Conservation (phyloP, 2,888 invertebrate genomes). For the Eudiplozoon nipponicum region DNA sequence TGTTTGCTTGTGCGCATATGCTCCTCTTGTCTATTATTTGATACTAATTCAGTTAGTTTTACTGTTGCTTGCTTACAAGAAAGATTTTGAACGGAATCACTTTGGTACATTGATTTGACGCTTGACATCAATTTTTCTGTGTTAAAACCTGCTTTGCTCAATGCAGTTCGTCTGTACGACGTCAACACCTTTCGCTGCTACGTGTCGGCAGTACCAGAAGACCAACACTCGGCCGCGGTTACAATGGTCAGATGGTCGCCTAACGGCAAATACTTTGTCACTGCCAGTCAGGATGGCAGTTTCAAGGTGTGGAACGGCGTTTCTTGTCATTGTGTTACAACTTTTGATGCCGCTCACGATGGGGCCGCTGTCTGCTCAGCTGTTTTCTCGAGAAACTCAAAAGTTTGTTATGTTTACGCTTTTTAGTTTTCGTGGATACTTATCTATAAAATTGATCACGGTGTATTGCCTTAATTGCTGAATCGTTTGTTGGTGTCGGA, state of each 20-base stretch:
- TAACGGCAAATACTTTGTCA: conserved; percentile 43
- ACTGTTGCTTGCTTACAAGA: too few species aligned
- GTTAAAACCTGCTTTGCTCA: too few species aligned
- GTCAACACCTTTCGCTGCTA: conserved; percentile 75
- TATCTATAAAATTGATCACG: too few species aligned
- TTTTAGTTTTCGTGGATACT: too few species aligned
- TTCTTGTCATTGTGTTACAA: conserved; percentile 55
- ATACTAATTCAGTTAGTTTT: too few species aligned
- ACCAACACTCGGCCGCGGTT: conserved; percentile 30
- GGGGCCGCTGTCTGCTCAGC: conserved; percentile 72
- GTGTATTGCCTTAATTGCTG: too few species aligned
- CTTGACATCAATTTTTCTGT: too few species aligned
- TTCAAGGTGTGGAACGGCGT: conserved; percentile 92
- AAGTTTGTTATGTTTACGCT: conserved; percentile 34
- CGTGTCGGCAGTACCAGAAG: conserved; percentile 49
- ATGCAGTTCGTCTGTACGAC: conserved; percentile 54
- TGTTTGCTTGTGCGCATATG: too few species aligned
- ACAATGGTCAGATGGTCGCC: conserved; percentile 33
- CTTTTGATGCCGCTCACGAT: conserved; percentile 65
- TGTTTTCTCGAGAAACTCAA: conserved; percentile 65
- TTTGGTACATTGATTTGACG: too few species aligned
- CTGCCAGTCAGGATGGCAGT: conserved; percentile 58
- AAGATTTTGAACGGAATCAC: too few species aligned
- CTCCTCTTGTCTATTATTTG: too few species aligned
- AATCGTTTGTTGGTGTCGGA: too few species aligned